Base-by-base conservation (phyloP, 92 coral and sea anemone species). In the Porites rus region DNA sequence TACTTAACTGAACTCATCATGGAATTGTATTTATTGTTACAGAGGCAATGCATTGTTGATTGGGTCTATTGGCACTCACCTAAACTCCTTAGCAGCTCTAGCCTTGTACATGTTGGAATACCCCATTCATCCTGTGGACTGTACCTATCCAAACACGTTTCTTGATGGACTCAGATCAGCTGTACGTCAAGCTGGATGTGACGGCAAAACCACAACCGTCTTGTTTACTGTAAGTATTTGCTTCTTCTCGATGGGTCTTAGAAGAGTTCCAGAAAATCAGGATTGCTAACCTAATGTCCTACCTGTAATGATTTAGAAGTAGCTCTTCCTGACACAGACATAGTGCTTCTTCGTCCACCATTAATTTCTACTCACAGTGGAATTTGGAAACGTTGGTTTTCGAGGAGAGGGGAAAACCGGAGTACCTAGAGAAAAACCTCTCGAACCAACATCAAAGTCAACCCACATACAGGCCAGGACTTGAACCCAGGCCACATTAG, bases 181-280 rank as follows among this genome's bases (percentile, higher is more conserved):
- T 74, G 99, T 97, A 25, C 92, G 99, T 65, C 96, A 94, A 85
- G 99, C 99, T 71, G 99, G 99, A 18, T 97, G 99, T 83, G 99
- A 97, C 84, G 99, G 99, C 73, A 97, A 97, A 90, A 97, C 98
- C 21, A 97, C 99, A 1, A 97, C 99, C 59, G 83, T 95, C n/a
- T 72, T 95, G 24, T 88, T 97, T 68, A 93, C 93, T 76, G 99
- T 97, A 88, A 81, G 95, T 74, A 11, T 31, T 52, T 31, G 25
- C 61, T 10, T 56, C 4, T 56, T 56, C 61, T 56, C 0, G 61
- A 56, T 56, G 12, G 61, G 4, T 56, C 16, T 3, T 0, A 14
- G 61, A 56, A 4, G 46, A 38, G 46, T 38, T 38, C 46, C 46
- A 38, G 46, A 38, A 4, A 38, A 38, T 3, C 46, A 6, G 5